Conservation (phyloP, 2,888 invertebrate species). For the Pelosia muscerda region DNA sequence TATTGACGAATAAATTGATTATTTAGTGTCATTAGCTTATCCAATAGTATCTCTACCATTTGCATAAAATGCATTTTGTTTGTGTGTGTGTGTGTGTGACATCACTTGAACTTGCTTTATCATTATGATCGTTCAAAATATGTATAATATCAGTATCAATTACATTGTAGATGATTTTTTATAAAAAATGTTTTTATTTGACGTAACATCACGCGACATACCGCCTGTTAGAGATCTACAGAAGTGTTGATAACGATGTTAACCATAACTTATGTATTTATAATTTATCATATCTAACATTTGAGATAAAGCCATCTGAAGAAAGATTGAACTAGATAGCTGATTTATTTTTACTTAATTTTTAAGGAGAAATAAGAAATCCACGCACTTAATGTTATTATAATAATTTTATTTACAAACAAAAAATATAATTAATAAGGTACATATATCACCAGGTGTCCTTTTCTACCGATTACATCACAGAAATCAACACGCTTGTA, state of each 20-base stretch:
- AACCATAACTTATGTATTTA: background rate
- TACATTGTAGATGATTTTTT: background rate
- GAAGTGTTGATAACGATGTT: background rate
- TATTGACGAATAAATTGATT: constrained; percentile 3
- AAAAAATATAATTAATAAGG: background rate
- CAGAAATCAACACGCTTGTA: constrained; percentile 3
- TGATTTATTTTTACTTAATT: background rate
- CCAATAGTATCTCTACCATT: background rate
- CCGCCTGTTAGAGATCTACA: background rate
- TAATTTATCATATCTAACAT: background rate
- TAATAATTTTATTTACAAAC: constrained; percentile 17
- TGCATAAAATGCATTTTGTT: background rate
- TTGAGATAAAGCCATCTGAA: background rate
- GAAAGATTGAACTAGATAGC: background rate
- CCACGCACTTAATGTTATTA: background rate
- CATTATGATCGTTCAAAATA: background rate
- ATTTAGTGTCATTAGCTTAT: background rate
- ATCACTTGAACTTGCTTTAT: background rate
- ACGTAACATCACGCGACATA: background rate
- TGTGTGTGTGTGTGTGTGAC: background rate
- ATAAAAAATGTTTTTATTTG: background rate
- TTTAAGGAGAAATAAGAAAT: constrained; percentile 5
- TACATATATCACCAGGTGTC: constrained; percentile 20
- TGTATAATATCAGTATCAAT: background rate
- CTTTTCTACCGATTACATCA: constrained; percentile 13